Evolutionary conservation across 2,797 vertebrate genomes (phyloP).

Genomic region (Xiphorhynchus erythropygius): DNA sequence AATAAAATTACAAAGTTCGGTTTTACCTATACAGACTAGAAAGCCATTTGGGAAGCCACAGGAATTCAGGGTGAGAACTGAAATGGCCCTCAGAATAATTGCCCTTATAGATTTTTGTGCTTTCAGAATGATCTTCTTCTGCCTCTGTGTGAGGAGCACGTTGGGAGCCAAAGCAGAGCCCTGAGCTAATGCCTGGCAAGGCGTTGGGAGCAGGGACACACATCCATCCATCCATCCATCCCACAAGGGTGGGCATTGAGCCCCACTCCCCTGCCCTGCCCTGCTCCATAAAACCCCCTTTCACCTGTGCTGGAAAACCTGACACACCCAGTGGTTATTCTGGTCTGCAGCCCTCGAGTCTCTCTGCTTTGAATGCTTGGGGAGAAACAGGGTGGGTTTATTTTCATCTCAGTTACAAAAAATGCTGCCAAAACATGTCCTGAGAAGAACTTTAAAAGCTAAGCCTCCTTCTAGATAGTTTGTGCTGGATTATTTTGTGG

Average conservation of each 20-base stretch:
- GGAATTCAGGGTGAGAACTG: not conserved
- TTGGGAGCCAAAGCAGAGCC: not conserved
- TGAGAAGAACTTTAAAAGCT: not conserved
- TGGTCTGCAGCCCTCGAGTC: not conserved
- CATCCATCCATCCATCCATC: not conserved
- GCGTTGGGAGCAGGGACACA: not conserved
- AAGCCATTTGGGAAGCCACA: not conserved
- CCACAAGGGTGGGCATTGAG: not conserved
- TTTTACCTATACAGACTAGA: not conserved
- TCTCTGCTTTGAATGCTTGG: not conserved
- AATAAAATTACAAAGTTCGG: not conserved
- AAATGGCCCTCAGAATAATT: not conserved
- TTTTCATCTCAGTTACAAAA: not conserved
- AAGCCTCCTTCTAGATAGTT: not conserved
- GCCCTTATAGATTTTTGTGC: not conserved
- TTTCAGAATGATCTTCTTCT: not conserved
- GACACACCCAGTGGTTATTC: slow-evolving; percentile 1
- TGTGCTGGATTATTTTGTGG: not conserved
- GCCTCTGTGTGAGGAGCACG: not conserved
- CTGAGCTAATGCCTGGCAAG: not conserved
- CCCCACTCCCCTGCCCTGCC: not conserved
- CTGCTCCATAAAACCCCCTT: slow-evolving; percentile 36
- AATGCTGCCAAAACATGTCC: slow-evolving; percentile 7
- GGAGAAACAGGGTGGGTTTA: not conserved
- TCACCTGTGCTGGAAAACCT: slow-evolving; percentile 53